Base-by-base conservation (phyloP, 1,140 invertebrate genomes). In the Propsilocerus akamusi region DNA sequence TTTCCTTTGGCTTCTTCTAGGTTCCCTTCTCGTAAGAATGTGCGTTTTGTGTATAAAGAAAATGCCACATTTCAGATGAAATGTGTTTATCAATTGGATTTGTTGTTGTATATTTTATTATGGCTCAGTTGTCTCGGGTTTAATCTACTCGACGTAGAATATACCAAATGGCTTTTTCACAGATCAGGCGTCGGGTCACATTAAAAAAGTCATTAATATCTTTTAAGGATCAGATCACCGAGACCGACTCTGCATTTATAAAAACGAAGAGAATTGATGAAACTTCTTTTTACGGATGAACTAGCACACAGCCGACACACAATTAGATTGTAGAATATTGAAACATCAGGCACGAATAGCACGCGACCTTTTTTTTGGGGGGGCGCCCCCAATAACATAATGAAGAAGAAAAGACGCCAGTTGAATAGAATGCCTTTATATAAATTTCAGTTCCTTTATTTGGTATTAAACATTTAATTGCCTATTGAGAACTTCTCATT, bases 321-420 rank as follows among this genome's bases (percentile, higher is more conserved):
- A n/a, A n/a, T n/a, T n/a, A n/a, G n/a, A 41, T 20, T 41, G 34
- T 41, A 20, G 34, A 41, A 41, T 41, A 41, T 20, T 41, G 34
- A 41, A 41, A 41, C 34, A 41, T 41, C 34, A 41, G 34, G 17
- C 22, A 14, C 17, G 22, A 41, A 41, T 41, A 41, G 34, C 34
- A 41, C 34, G 34, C 34, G 34, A 41, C 34, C 34, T 41, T 41
- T 30, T 30, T 30, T 30, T n/a, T 30, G n/a, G n/a, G n/a, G n/a
- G n/a, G n/a, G n/a, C n/a, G n/a, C n/a, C n/a, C n/a, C n/a, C n/a
- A 30, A 30, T 30, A 30, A 30, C n/a, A 30, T 30, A 30, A 30
- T 3, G n/a, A 30, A 17, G 22, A 41, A 41, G 11, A 41, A 41
- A 41, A 20, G 34, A 14, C 34, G 22, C 14, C 17, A 41, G 34